A percentile compares a stretch with the other conserved stretches of the same genome.
phyloP scores from a whole-genome alignment of 2,797 vertebrate genomes.

The Acipenser oxyrinchus region DNA sequence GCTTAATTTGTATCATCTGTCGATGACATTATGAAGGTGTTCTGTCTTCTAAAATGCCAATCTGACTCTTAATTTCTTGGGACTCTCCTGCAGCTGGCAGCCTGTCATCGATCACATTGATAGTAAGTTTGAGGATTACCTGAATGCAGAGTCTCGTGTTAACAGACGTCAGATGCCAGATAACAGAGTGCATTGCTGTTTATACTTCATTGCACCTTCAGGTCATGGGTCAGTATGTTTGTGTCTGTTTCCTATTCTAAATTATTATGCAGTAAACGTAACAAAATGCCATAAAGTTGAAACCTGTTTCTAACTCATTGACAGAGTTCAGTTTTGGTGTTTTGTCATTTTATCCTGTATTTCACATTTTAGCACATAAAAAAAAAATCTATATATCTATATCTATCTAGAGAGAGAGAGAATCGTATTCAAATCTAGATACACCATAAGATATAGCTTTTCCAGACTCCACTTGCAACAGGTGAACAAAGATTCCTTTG shows the following conservation, averaged over 20 bases:
- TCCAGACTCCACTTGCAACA: too few species aligned
- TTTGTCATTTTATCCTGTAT: too few species aligned
- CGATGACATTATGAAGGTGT: neutral
- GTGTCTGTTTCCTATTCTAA: neutral
- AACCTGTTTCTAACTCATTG: too few species aligned
- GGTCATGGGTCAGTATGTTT: conserved; percentile 82
- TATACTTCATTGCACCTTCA: conserved; percentile 96
- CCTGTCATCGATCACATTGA: conserved; percentile 97
- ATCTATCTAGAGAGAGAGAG: too few species aligned
- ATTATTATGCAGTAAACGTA: neutral
- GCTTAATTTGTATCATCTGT: too few species aligned
- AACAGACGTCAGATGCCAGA: conserved; percentile 96
- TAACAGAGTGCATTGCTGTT: conserved; percentile 90
- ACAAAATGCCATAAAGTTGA: too few species aligned
- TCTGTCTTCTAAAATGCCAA: neutral
- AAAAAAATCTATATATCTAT: too few species aligned
- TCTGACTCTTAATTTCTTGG: neutral
- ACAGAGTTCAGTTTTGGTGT: too few species aligned
- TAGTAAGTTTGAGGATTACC: conserved; percentile 97
- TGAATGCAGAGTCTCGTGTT: conserved; percentile 92
- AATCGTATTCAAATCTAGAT: too few species aligned
- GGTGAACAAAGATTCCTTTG: too few species aligned
- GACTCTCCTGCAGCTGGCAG: conserved; percentile 73
- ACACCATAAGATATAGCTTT: too few species aligned
- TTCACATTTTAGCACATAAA: too few species aligned